Percentiles rank a stretch among this genome's conserved stretches.
These are phyloP conservation scores for Zaprionus lineosus DNA, from an alignment of 2,888 invertebrate species.

Conservation along the genomic window DNA sequence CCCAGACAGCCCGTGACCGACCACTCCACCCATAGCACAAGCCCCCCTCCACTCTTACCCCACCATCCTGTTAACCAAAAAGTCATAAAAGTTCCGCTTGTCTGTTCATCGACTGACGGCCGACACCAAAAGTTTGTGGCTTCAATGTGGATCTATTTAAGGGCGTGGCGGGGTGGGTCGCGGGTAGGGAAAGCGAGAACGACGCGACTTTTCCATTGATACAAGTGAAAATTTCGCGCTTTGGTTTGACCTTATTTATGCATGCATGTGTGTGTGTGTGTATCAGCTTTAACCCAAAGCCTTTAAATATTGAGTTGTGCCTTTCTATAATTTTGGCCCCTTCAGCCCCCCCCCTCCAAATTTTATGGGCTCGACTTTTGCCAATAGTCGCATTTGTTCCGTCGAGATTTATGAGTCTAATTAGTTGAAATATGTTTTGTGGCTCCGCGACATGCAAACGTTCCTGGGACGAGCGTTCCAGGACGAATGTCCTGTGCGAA, in stretches of 20 bases:
- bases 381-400: neutral
- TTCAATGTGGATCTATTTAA: constrained; percentile 35
- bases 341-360: too few species aligned
- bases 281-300: constrained; percentile 1
- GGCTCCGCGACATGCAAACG: constrained; percentile 54
- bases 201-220: constrained; percentile 51
- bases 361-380: constrained; percentile 12
- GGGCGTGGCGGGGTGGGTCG: neutral
- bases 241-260: constrained; percentile 56
- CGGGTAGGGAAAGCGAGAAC: too few species aligned
- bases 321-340: constrained; percentile 4
- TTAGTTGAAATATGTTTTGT: constrained; percentile 57
- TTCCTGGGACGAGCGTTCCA: too few species aligned
- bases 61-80: too few species aligned
- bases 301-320: constrained; percentile 24
- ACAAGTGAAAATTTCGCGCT: constrained; percentile 38
- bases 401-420: constrained; percentile 63
- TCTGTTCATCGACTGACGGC: constrained; percentile 46
- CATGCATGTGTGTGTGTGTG: too few species aligned
- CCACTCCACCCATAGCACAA: too few species aligned
- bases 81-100: constrained; percentile 63
- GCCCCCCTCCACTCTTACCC: neutral
- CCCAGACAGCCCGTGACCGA: neutral
- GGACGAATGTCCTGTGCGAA: too few species aligned
- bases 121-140: constrained; percentile 49